Evolutionary conservation across 2,113 vertebrate genomes (phyloP).

Genomic region (Colinus virginianus): DNA sequence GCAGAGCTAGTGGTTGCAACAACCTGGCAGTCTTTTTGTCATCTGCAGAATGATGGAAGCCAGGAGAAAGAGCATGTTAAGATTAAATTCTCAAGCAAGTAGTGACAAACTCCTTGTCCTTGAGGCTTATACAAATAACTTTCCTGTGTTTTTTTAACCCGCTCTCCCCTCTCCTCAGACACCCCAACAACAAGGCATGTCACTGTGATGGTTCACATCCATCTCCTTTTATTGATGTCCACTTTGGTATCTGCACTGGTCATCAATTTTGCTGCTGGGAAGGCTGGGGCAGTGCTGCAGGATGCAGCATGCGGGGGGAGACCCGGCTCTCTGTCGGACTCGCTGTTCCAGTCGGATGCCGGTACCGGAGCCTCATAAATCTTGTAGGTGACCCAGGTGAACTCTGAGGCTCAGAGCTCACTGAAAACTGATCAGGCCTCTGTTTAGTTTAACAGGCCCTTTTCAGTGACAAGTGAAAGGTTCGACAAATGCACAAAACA

Average conservation of each 20-base stretch:
- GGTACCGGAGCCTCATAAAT: conserved; percentile 82
- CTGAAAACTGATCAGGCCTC: conserved; percentile 86
- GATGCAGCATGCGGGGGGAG: conserved; percentile 64
- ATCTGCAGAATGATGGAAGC: conserved; percentile 80
- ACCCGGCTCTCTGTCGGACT: conserved; percentile 67
- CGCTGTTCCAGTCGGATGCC: conserved; percentile 79
- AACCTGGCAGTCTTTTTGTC: conserved; percentile 61
- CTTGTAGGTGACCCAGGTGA: conserved; percentile 85
- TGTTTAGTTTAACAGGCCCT: conserved; percentile 83
- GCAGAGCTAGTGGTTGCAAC: neutral
- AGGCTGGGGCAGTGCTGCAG: conserved; percentile 69
- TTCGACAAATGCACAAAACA: conserved; percentile 83
- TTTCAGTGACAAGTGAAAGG: conserved; percentile 82
- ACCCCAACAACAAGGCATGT: conserved; percentile 79
- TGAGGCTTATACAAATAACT: conserved; percentile 93
- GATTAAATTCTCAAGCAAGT: conserved; percentile 84
- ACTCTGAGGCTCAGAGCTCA: conserved; percentile 80
- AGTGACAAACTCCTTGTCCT: conserved; percentile 89
- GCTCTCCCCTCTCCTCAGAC: conserved; percentile 74
- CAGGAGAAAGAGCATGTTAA: conserved; percentile 73
- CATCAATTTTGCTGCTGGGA: conserved; percentile 86
- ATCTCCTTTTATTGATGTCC: conserved; percentile 87
- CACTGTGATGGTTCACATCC: conserved; percentile 85
- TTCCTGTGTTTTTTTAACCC: conserved; percentile 93
- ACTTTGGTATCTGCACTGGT: conserved; percentile 84